phyloP scores from a whole-genome alignment of 2,113 vertebrate species.

The Cinclus cinclus region DNA sequence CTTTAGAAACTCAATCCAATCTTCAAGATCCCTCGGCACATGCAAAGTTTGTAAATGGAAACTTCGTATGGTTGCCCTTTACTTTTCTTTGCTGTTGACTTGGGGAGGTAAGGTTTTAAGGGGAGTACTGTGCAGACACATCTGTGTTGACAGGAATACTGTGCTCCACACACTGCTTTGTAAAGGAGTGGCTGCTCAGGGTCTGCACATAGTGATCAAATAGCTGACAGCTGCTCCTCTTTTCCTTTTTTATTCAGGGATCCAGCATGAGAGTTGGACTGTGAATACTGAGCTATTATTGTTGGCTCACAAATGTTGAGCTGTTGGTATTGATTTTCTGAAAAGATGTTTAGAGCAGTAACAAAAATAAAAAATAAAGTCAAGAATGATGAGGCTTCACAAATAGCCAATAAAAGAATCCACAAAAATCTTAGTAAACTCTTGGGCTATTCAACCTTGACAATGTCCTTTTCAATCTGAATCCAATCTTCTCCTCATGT shows the following conservation, averaged over 20 bases:
- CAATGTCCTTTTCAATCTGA: conserved; percentile 31
- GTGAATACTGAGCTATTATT: conserved; percentile 6
- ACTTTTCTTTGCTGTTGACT: not conserved
- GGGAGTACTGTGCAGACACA: not conserved
- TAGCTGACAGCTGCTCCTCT: not conserved
- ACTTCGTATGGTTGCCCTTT: not conserved
- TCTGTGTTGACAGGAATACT: not conserved
- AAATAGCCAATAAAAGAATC: conserved; percentile 23
- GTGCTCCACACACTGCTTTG: not conserved
- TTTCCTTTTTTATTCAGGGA: not conserved
- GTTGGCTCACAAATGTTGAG: not conserved
- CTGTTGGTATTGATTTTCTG: conserved; percentile 36
- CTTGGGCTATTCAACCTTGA: conserved; percentile 30
- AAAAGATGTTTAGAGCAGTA: conserved; percentile 14
- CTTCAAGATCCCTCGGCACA: not conserved
- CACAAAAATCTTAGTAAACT: conserved; percentile 28
- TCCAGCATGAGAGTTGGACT: not conserved
- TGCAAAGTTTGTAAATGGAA: not conserved
- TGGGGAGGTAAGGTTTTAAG: not conserved
- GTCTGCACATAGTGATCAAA: not conserved
- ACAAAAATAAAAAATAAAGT: conserved; percentile 37
- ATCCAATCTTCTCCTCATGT: not conserved
- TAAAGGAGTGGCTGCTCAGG: not conserved
- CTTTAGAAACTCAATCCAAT: not conserved
- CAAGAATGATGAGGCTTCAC: conserved; percentile 31